Conservation (phyloP, 1,140 invertebrate species). For the Nilaparvata lugens region DNA sequence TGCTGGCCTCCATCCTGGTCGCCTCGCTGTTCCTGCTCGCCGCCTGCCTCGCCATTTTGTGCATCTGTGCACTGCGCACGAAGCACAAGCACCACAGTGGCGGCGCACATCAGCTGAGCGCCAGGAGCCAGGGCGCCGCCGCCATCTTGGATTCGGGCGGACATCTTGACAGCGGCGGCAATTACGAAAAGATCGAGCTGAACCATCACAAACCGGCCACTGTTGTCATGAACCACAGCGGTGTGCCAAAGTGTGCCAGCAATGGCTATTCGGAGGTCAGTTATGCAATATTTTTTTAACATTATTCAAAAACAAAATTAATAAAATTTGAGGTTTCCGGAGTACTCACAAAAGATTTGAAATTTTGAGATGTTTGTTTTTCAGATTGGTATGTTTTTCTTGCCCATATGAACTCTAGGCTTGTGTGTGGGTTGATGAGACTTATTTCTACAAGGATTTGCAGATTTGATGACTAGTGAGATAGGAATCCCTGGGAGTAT, state of each 20-base stretch:
- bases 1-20: conserved; percentile 46
- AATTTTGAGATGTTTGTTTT: no score
- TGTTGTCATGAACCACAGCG: conserved; percentile 3
- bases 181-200: conserved; percentile 66
- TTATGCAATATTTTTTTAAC: no score
- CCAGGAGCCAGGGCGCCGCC: conserved; percentile 27
- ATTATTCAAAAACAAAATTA: no score
- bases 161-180: conserved; percentile 35
- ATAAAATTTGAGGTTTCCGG: no score
- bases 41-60: conserved; percentile 49
- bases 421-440: no score
- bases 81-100: conserved; percentile 30
- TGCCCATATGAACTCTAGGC: no score
- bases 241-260: not conserved
- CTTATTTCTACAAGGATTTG: no score
- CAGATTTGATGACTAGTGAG: no score
- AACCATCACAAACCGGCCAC: conserved; percentile 38
- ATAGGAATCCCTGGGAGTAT: no score
- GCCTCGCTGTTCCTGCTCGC: conserved; percentile 45
- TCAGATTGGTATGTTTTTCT: no score
- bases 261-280: conserved; percentile 16
- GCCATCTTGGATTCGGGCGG: conserved; percentile 29
- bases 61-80: conserved; percentile 43
- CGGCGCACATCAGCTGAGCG: not conserved
- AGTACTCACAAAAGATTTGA: no score